A percentile compares a stretch with the other conserved stretches of the same genome.
phyloP scores from a whole-genome alignment of 1,140 invertebrate species.

The Centruroides sculpturatus region DNA sequence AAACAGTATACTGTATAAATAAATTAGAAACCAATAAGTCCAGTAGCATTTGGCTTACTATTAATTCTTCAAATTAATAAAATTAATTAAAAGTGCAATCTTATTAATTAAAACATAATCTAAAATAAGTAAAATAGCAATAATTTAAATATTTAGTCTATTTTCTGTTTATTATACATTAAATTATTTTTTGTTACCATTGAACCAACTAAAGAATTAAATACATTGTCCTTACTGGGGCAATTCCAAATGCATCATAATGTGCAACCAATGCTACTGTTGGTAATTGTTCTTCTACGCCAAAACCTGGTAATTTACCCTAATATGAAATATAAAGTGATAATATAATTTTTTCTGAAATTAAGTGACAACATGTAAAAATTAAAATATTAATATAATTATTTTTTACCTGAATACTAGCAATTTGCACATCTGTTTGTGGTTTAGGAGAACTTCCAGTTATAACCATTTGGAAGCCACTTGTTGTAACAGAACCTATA shows the following conservation, averaged over 20 bases:
- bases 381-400: conserved; percentile 1
- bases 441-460: conserved; percentile 48
- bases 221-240: conserved; percentile 50
- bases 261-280: conserved; percentile 81
- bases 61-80: too few relatives aligned
- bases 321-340: conserved; percentile 37
- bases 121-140: too few relatives aligned
- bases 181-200: too few relatives aligned
- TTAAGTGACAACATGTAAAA: neutral
- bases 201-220: too few relatives aligned
- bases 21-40: too few relatives aligned
- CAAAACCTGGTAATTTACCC: conserved; percentile 68
- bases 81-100: too few relatives aligned
- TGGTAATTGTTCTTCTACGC: conserved; percentile 59
- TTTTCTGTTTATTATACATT: too few relatives aligned
- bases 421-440: conserved; percentile 61
- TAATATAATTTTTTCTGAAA: neutral
- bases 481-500: conserved; percentile 71
- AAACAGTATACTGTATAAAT: too few relatives aligned
- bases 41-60: too few relatives aligned
- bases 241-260: conserved; percentile 77
- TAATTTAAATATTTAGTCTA: too few relatives aligned
- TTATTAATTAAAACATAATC: too few relatives aligned
- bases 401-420: conserved; percentile 42
- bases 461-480: conserved; percentile 77